A percentile compares a stretch with the other conserved stretches of the same genome.
phyloP scores from a whole-genome alignment of 2,888 invertebrate genomes.

The Patella depressa region DNA sequence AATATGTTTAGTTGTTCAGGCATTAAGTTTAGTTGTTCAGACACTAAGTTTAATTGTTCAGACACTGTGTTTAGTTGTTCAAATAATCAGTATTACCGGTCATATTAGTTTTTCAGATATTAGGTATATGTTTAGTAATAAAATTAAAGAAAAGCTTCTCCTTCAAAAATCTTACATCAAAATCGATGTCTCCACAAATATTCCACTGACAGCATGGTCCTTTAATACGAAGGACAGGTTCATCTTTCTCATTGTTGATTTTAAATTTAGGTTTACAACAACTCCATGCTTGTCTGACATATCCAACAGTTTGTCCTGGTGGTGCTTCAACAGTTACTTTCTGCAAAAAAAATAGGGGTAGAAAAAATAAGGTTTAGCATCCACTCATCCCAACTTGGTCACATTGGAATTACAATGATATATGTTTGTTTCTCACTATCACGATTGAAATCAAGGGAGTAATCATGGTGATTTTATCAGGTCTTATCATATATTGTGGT shows the following conservation, averaged over 20 bases:
- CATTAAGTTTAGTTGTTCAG: no score
- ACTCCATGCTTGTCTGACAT: conserved; percentile 66
- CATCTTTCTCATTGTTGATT: conserved; percentile 59
- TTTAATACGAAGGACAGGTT: conserved; percentile 59
- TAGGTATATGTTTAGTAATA: not conserved
- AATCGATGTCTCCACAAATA: conserved; percentile 87
- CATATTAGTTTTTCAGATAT: not conserved
- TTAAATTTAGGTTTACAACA: conserved; percentile 62
- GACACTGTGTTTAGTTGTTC: not conserved
- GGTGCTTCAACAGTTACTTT: conserved; percentile 67
- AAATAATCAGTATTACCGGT: not conserved
- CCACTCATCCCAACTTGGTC: no score
- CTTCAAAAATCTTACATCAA: conserved; percentile 70
- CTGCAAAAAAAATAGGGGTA: conserved; percentile 39
- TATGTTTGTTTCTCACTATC: no score
- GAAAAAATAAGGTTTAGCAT: no score
- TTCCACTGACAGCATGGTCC: conserved; percentile 80
- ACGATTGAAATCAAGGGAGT: no score
- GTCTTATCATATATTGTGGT: no score
- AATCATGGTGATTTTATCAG: no score
- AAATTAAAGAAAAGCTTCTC: not conserved
- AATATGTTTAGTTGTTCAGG: no score
- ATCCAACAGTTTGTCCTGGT: conserved; percentile 63
- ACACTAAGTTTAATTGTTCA: not conserved
- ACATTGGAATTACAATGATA: no score